Evolutionary conservation across 2,888 invertebrate species (phyloP).

Genomic region (Conchocele bisecta): DNA sequence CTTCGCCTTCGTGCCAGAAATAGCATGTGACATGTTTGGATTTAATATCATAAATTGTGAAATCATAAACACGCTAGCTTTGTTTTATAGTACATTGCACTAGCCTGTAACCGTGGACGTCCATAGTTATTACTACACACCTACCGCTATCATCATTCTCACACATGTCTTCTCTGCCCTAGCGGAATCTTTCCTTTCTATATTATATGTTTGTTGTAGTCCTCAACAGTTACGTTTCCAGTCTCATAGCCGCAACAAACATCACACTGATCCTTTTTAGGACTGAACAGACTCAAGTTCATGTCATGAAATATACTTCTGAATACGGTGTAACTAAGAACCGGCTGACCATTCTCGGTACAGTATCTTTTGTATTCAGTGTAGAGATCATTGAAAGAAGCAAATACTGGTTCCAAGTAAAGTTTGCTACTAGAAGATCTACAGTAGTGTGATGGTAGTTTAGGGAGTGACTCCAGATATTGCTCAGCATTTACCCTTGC

Average conservation of each 20-base stretch:
- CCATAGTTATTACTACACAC: constrained; percentile 36
- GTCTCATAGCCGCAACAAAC: constrained; percentile 18
- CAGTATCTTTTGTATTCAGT: constrained; percentile 20
- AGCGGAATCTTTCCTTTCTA: constrained; percentile 22
- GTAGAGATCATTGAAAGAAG: constrained; percentile 20
- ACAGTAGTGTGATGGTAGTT: constrained; percentile 48
- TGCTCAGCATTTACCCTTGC: too few relatives aligned
- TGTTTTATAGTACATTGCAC: constrained; percentile 36
- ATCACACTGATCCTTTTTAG: constrained; percentile 44
- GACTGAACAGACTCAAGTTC: constrained; percentile 23
- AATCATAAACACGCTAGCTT: constrained; percentile 44
- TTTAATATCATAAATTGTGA: constrained; percentile 30
- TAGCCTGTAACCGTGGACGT: constrained; percentile 36
- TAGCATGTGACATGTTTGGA: constrained; percentile 29
- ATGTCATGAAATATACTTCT: constrained; percentile 7
- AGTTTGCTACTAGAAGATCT: constrained; percentile 34
- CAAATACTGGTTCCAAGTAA: constrained; percentile 36
- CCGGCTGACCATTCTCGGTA: background rate
- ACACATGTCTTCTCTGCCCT: constrained; percentile 11
- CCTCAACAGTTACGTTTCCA: constrained; percentile 32
- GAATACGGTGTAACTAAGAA: constrained; percentile 4
- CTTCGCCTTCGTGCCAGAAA: constrained; percentile 43
- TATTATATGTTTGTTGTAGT: constrained; percentile 16
- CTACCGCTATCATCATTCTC: background rate
- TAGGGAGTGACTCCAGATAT: constrained; percentile 33